phyloP scores from a whole-genome alignment of 2,797 vertebrate genomes.

The Microcaecilia unicolor region DNA sequence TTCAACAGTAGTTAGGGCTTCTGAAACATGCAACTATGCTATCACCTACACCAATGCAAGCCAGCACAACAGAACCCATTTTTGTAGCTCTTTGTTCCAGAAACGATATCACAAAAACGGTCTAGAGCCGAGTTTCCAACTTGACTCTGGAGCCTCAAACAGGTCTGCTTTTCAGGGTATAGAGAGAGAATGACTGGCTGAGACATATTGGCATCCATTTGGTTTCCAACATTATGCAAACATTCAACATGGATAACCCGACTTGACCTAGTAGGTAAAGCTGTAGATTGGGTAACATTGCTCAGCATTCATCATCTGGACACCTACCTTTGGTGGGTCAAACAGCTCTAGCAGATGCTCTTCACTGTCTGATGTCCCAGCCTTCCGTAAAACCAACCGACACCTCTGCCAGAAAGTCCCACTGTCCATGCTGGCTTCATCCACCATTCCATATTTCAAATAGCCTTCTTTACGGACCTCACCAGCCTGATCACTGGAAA shows the following conservation, averaged over 20 bases:
- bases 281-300: neutral
- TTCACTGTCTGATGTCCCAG: constrained; percentile 29
- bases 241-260: neutral
- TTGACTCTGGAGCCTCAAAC: too few species aligned
- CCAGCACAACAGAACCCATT: too few species aligned
- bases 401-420: constrained; percentile 82
- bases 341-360: constrained; percentile 80
- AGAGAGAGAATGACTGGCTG: too few species aligned
- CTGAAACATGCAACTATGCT: too few species aligned
- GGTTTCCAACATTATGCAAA: too few species aligned
- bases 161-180: too few species aligned
- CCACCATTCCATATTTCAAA: constrained; percentile 81
- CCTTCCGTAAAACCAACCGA: constrained; percentile 75
- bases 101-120: too few species aligned
- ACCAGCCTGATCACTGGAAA: constrained; percentile 48
- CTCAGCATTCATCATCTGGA: neutral
- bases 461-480: constrained; percentile 74
- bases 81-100: too few species aligned
- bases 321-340: constrained; percentile 88
- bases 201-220: too few species aligned
- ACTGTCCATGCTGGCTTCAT: constrained; percentile 80
- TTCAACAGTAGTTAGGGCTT: too few species aligned
- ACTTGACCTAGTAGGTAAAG: neutral
- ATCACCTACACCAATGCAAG: too few species aligned
- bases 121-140: too few species aligned